Evolutionary conservation across 2,797 vertebrate genomes (phyloP), one percentile per base, ranked within the genome.

Genomic region (Amniataba percoides): DNA sequence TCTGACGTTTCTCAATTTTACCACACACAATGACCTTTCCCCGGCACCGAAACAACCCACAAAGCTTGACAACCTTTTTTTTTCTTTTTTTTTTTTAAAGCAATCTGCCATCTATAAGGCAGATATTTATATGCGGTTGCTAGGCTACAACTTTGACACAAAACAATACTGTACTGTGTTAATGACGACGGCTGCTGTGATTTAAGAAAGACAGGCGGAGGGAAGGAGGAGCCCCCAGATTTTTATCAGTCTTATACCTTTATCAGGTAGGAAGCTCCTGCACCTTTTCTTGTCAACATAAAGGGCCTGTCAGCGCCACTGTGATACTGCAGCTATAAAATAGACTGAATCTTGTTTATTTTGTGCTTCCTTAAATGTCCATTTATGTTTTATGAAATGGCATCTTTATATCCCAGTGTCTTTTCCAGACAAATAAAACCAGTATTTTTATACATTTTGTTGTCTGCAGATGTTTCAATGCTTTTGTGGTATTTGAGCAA

Each of bases 11-110:
- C 61, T 27, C 16, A 25, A 42, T 56, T 58, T 66, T 62, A 58
- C 59, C 31, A 51, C 40, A 40, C 64, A 40, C 7, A 48, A 15
- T 65, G 71, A 83, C 75, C 85, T 83, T 88, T 87, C 25, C 67
- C 56, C 19, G 5, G 25, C 13, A 49, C 21, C 19, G 34, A 73
- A 78, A 74, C 71, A 77, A 56, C 31, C 40, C 15, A 12, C 13
- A 57, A 42, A 52, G 55, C 52, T 62, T 61, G 73, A 80, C 58
- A 76, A 23, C 5, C 0, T 58, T 67, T 14, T 18, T 21, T 31
- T 27, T 27, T 27, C 4, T 27, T 27, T 27, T 31, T 31, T 31
- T 31, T 31, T 31, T 31, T 31, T 31, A 2, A 31, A 31, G 27
- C 27, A 68, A 56, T 2, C 23, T 63, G 45, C 12, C 75, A 34